These are phyloP conservation scores for Fulmarus glacialis DNA, from an alignment of 2,113 vertebrate species.

Conservation along the genomic window DNA sequence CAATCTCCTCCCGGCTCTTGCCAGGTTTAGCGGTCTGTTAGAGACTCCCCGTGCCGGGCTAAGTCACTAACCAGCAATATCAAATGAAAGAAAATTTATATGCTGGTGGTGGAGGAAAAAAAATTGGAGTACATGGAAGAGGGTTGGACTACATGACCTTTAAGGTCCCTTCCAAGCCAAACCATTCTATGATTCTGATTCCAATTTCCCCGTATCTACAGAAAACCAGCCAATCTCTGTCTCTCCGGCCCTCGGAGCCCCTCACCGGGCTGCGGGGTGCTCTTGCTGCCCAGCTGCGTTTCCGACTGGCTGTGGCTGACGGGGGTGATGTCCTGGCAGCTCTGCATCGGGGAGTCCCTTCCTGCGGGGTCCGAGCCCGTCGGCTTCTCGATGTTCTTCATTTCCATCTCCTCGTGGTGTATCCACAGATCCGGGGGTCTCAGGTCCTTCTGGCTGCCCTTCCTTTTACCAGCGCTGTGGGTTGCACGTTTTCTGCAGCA, in stretches of 20 bases:
- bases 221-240: background rate
- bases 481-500: slow-evolving; percentile 85
- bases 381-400: slow-evolving; percentile 94
- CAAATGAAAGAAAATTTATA: background rate
- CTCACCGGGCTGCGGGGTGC: slow-evolving; percentile 87
- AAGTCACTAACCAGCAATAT: background rate
- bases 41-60: background rate
- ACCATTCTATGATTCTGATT: background rate
- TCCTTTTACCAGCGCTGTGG: slow-evolving; percentile 87
- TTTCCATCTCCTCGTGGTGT: slow-evolving; percentile 96
- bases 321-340: slow-evolving; percentile 88
- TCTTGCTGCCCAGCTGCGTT: slow-evolving; percentile 91
- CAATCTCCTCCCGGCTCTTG: too few relatives aligned
- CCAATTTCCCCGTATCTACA: too few relatives aligned
- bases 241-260: background rate
- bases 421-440: slow-evolving; percentile 95
- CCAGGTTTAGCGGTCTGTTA: background rate
- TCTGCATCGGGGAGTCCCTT: slow-evolving; percentile 84
- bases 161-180: background rate
- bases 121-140: fast-evolving
- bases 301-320: slow-evolving; percentile 93
- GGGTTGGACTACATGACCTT: background rate
- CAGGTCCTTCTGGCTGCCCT: slow-evolving; percentile 94
- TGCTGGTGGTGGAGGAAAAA: background rate
- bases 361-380: slow-evolving; percentile 78